These are phyloP conservation scores for Opisthocomus hoazin DNA, from an alignment of 2,113 vertebrate genomes.

Conservation along the genomic window DNA sequence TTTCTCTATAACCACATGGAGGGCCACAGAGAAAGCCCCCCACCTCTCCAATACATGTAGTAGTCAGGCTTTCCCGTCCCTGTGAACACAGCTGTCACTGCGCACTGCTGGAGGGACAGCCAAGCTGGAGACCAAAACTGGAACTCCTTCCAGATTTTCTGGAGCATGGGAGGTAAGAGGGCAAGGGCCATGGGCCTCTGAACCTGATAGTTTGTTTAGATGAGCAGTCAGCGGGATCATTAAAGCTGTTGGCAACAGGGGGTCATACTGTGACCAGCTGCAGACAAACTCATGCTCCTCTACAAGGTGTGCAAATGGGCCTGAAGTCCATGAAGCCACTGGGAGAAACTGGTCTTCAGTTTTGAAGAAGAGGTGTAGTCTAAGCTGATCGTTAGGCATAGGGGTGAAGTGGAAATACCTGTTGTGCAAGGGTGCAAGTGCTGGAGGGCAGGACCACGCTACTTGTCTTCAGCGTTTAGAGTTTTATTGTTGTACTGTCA, in stretches of 20 bases:
- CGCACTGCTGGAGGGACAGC: not conserved
- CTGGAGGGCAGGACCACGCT: not conserved
- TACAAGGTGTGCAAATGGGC: not conserved
- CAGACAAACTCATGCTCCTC: not conserved
- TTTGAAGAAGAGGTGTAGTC: not conserved
- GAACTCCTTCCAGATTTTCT: not conserved
- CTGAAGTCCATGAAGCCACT: not conserved
- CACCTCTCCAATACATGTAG: not conserved
- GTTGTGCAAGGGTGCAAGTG: not conserved
- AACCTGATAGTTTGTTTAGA: not conserved
- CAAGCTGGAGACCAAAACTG: not conserved
- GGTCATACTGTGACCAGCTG: not conserved
- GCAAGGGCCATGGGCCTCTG: not conserved
- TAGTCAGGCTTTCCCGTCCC: not conserved
- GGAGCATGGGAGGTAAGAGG: not conserved
- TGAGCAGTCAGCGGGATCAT: not conserved
- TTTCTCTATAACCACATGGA: not conserved
- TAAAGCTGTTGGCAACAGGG: not conserved
- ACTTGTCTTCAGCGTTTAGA: not conserved
- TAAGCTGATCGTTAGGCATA: not conserved
- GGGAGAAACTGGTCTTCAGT: not conserved
- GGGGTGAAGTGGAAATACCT: not conserved
- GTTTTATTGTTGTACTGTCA: not conserved
- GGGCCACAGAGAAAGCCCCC: not conserved
- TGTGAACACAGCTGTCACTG: not conserved